Evolutionary conservation across 2,888 invertebrate genomes (phyloP), one percentile per base, ranked within the genome.

Genomic region (Nyleta sp.): DNA sequence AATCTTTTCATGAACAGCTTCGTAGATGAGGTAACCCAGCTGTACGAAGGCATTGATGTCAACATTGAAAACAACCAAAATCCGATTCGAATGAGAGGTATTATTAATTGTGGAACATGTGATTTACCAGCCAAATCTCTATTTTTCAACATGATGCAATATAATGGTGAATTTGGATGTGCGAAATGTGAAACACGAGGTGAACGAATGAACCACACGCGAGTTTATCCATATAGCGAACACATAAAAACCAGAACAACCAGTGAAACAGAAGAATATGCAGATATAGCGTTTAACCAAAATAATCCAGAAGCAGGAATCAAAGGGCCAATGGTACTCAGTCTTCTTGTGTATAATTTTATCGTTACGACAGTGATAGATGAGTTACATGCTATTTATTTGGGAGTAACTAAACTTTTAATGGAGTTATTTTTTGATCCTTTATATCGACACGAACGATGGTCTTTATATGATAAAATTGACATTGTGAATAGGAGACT

Each of bases 121-220:
- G 52, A 64, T 42, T 18, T 64, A n/a, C 64, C 64, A 31, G 64
- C 64, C 7, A 64, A 64, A 5, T 33, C 64, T 0, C 7, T 31
- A 2, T 64, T 64, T 42, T 40, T 64, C 17, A 64, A 64, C 8
- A 64, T 50, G 42, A 64, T 11, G 0, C 52, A 50, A 13, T 64
- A 42, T 15, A 64, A 64, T 28, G 64, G 64, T 31, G 3, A 28
- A 0, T 50, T 22, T 10, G 50, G 50, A 1, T 50, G 50, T 13
- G 8, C 15, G 0, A 50, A 50, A 31, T 50, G 50, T 33, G 17
- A 13, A 31, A 11, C 11, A 15, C 8, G 15, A 31, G 50, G 50
- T 1, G 2, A 28, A 13, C 13, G 6, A 7, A 1, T 48, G 1
- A 15, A 20, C 2, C 13, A 8, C 3, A 28, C 24, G 15, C 48